Evolutionary conservation across 2,888 invertebrate genomes (phyloP), one percentile per base, ranked within the genome.

Genomic region (Drosophila colorata): DNA sequence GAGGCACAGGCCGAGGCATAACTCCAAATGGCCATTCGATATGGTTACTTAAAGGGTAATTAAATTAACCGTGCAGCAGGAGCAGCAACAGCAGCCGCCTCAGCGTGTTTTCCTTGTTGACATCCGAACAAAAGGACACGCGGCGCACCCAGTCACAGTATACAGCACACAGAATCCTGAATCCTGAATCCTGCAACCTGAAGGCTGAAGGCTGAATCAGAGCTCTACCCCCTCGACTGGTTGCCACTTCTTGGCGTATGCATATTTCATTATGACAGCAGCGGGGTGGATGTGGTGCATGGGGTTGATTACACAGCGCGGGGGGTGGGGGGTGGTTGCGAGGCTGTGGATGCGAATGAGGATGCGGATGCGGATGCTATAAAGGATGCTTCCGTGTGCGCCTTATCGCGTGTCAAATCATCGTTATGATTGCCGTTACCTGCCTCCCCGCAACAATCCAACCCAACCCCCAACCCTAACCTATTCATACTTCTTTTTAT

Each of bases 11-110:
- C 35, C 58, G 77, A 58, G 47, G 53, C 72, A 75, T 76, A 77
- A 73, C 80, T 78, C 74, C 72, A 82, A 87, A 80, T 82, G 86
- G 88, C 71, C 73, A 90, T 89, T 88, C 82, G 88, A 88, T 90
- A 90, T 80, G 91, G 89, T 91, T 90, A 89, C 90, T 91, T 91
- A 88, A 89, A 89, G 89, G 88, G 87, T 91, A 91, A 91, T 91
- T 91, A 91, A 90, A 90, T 89, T 86, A 90, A 90, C 69, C 85
- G 80, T 68, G 66, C 77, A 69, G 53, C 74, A 61, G 74, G 43
- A 66, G 57, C 28, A 28, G 28, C 9, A 28, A 28, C 48, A 35
- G 25, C 51, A 47, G 38, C 48, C 35, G 60, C 31, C 47, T 31
- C 33, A 53, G 49, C 55, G 48, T 69, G 78, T 60, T 68, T 74